Percentiles rank a stretch among this genome's conserved stretches.
phyloP scores from a whole-genome alignment of 2,888 invertebrate species.

The Diarsia dahlii region DNA sequence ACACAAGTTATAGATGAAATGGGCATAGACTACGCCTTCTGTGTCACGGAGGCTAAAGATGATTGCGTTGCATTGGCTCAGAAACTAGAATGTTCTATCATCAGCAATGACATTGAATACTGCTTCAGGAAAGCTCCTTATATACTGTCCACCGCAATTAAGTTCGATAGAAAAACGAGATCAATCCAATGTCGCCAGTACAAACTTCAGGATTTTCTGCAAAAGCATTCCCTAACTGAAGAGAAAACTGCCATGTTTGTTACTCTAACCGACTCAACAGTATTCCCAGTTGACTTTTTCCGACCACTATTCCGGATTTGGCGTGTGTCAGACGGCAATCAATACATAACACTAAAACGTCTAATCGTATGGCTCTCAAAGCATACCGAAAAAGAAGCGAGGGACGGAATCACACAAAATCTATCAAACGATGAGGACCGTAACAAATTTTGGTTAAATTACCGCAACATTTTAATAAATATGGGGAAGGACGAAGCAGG shows the following conservation, averaged over 20 bases:
- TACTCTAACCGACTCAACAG: conserved; percentile 62
- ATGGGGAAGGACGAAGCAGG: conserved; percentile 21
- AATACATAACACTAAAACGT: not conserved
- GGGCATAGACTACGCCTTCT: conserved; percentile 67
- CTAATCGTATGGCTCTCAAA: conserved; percentile 45
- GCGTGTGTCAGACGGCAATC: not conserved
- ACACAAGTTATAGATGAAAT: conserved; percentile 72
- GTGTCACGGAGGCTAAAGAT: conserved; percentile 67
- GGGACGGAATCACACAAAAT: conserved; percentile 3
- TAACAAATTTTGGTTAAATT: conserved; percentile 31
- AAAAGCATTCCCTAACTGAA: conserved; percentile 59
- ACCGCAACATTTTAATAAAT: conserved; percentile 16
- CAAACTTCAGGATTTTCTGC: conserved; percentile 61
- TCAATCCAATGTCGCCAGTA: conserved; percentile 63
- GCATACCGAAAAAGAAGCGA: conserved; percentile 8
- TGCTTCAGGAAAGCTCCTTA: conserved; percentile 70
- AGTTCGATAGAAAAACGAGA: conserved; percentile 30
- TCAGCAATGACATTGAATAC: conserved; percentile 72
- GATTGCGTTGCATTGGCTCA: conserved; percentile 73
- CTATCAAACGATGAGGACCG: conserved; percentile 19
- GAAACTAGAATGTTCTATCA: conserved; percentile 70
- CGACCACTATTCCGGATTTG: conserved; percentile 50
- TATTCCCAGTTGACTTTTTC: conserved; percentile 66
- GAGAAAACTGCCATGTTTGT: conserved; percentile 69
- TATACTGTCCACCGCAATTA: conserved; percentile 58